A percentile compares a stretch with the other conserved stretches of the same genome.
Evolutionary conservation across 2,113 vertebrate species (phyloP).

Genomic region (Plectropomus leopardus): DNA sequence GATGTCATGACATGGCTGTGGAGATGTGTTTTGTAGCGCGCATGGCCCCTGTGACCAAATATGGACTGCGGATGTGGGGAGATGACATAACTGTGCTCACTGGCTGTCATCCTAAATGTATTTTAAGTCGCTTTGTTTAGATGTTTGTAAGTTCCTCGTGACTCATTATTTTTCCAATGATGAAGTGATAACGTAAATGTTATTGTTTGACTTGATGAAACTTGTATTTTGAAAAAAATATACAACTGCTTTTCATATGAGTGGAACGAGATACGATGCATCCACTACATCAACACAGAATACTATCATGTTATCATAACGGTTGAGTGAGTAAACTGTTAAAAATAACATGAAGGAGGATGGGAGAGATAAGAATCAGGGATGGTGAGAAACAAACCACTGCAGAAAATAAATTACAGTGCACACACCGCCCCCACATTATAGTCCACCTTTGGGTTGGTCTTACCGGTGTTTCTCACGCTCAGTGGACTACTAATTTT

Average conservation of each 20-base stretch:
- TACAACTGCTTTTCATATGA: background rate
- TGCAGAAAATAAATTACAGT: slow-evolving; percentile 37
- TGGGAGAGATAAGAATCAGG: background rate
- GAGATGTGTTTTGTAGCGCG: background rate
- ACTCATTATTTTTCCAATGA: slow-evolving; percentile 22
- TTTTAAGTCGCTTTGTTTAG: slow-evolving; percentile 37
- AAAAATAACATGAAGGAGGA: slow-evolving; percentile 8
- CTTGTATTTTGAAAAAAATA: slow-evolving; percentile 4
- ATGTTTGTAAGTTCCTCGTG: background rate
- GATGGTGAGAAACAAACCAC: background rate
- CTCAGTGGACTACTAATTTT: slow-evolving; percentile 15
- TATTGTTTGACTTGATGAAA: slow-evolving; percentile 25
- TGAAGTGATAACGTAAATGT: slow-evolving; percentile 9
- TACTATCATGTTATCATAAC: slow-evolving; percentile 52
- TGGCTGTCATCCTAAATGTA: background rate
- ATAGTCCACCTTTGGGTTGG: slow-evolving; percentile 12
- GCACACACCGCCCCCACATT: background rate
- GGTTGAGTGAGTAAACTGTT: background rate
- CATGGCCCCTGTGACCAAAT: slow-evolving; percentile 45
- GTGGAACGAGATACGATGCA: slow-evolving; percentile 79
- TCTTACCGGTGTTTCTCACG: slow-evolving; percentile 32
- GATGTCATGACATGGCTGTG: slow-evolving; percentile 53
- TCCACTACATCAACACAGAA: slow-evolving; percentile 13
- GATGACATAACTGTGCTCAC: slow-evolving; percentile 53
- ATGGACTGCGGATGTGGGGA: slow-evolving; percentile 55